Base-by-base conservation (phyloP, 1,140 invertebrate species). In the Drosophila melanica region DNA sequence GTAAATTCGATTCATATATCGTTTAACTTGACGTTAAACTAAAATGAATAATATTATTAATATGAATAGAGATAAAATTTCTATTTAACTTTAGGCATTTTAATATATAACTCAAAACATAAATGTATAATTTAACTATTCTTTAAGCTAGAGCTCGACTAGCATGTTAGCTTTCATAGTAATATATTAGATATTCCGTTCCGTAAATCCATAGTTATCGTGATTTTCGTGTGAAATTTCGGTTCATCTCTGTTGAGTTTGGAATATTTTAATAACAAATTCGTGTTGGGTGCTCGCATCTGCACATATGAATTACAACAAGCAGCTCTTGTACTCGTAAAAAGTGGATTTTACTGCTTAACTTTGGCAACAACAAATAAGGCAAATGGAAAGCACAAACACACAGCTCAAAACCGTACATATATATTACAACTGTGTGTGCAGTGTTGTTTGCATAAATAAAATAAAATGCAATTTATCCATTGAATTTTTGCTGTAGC, bases 391-490 rank as follows among this genome's bases (percentile, higher is more conserved):
- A 79, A 75, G 67, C 62, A 51, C 77, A 66, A 54, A 72, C 62
- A 63, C 23, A 63, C 35, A 42, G n/a, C 35, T 42, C 16, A 51
- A 30, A 30, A 41, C 35, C 18, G n/a, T 33, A 51, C 33, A 60
- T 35, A 59, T 14, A 10, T 10, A 35, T 6, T 6, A 51, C 10
- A n/a, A 50, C 47, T 42, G n/a, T 6, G n/a, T 6, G 11, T 27
- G 37, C 53, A 20, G 16, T 35, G 16, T 53, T 67, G 75, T 77
- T 62, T 77, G 78, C 78, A 81, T 79, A 84, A 90, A 87, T 90
- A 80, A 86, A 91, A 91, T 91, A 86, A 91, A 90, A 90, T 91
- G 85, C 79, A 90, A 91, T 90, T 77, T 86, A 81, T 81, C 65
- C 77, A 75, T 63, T 76, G 60, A 58, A 75, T 53, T 47, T 67